Conservation (phyloP, 2,888 invertebrate genomes). For the Suillia variegata region DNA sequence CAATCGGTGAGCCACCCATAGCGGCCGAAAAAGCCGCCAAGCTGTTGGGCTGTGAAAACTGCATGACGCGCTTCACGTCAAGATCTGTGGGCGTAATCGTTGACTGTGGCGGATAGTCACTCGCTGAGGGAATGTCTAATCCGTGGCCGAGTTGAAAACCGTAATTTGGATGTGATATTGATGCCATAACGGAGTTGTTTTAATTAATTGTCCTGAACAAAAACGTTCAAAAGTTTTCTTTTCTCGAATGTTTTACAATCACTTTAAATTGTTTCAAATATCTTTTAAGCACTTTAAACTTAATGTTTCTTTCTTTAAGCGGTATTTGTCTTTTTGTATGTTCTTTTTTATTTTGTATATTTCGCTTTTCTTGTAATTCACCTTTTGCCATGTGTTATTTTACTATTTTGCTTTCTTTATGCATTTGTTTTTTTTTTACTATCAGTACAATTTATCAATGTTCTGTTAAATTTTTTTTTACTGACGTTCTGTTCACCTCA, state of each 20-base stretch:
- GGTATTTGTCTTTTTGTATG: no score
- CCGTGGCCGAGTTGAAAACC: conserved; percentile 60
- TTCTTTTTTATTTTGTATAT: no score
- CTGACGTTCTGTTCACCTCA: conserved; percentile 43
- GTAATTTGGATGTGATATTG: conserved; percentile 60
- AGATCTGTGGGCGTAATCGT: conserved; percentile 53
- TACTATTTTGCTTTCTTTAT: conserved; percentile 15
- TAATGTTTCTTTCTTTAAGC: no score
- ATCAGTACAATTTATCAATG: conserved; percentile 14
- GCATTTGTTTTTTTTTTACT: conserved; percentile 24
- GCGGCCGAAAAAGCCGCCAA: conserved; percentile 57
- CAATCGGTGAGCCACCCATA: conserved; percentile 58
- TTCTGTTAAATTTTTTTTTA: conserved; percentile 12
- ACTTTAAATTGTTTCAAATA: conserved; percentile 25
- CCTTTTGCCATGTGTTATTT: no score
- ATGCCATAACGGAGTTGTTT: conserved; percentile 50
- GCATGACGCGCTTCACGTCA: conserved; percentile 60
- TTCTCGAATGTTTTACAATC: conserved; percentile 1
- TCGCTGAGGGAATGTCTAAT: conserved; percentile 56
- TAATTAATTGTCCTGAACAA: conserved; percentile 23
- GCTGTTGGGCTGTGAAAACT: conserved; percentile 56
- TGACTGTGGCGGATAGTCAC: conserved; percentile 56
- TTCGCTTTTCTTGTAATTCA: no score
- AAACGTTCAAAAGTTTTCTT: conserved; percentile 9
- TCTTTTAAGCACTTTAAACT: conserved; percentile 23